A percentile compares a stretch with the other conserved stretches of the same genome.
These are phyloP conservation scores for Lamproptera curius DNA, from an alignment of 2,888 invertebrate species.

Conservation along the genomic window DNA sequence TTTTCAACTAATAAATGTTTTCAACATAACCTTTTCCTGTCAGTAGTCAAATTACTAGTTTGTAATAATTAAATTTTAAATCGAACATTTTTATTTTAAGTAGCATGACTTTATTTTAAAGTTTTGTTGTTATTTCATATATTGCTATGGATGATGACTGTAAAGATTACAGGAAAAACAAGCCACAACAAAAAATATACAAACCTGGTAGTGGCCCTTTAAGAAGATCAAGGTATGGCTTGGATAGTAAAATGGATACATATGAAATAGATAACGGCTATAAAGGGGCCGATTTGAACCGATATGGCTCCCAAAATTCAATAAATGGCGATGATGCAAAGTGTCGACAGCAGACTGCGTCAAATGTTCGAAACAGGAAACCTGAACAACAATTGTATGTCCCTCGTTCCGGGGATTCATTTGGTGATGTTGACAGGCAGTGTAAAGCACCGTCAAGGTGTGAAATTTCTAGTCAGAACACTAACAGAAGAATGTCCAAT, in stretches of 20 bases:
- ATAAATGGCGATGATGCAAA: constrained; percentile 51
- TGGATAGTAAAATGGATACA: constrained; percentile 77
- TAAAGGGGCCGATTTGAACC: constrained; percentile 47
- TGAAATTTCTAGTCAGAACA: constrained; percentile 67
- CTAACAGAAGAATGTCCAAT: constrained; percentile 54
- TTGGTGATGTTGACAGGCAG: constrained; percentile 53
- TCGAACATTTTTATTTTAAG: constrained; percentile 26
- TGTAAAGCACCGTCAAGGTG: constrained; percentile 47
- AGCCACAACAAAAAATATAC: constrained; percentile 84
- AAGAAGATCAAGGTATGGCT: constrained; percentile 80
- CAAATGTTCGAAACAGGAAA: constrained; percentile 55
- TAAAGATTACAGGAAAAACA: constrained; percentile 79
- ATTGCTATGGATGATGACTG: constrained; percentile 76
- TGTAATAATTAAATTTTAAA: constrained; percentile 24
- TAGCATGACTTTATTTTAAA: constrained; percentile 43
- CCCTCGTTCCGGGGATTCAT: constrained; percentile 54
- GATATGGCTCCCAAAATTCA: constrained; percentile 64
- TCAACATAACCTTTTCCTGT: constrained; percentile 54
- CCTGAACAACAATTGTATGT: constrained; percentile 69
- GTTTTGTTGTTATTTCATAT: constrained; percentile 42
- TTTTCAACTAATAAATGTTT: constrained; percentile 36
- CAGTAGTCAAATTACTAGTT: constrained; percentile 29
- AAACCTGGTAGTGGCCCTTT: constrained; percentile 88
- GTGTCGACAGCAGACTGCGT: constrained; percentile 41
- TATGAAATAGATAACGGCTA: constrained; percentile 51